Conservation (phyloP, 2,888 invertebrate genomes). For the Morinoia aosen region DNA sequence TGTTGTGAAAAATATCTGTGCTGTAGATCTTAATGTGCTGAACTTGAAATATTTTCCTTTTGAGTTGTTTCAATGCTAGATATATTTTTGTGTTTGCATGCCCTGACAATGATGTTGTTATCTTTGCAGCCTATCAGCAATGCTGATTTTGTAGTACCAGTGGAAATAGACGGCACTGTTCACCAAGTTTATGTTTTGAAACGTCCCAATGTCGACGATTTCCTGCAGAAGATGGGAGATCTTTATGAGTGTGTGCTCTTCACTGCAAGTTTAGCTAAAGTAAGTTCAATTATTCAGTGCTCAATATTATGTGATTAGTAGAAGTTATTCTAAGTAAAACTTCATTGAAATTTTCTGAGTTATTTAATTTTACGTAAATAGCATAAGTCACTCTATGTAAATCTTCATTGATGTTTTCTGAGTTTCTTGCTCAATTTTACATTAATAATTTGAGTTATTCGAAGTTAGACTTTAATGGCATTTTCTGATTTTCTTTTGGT, state of each 20-base stretch:
- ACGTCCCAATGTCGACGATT: conserved; percentile 99
- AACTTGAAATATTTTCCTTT: neutral
- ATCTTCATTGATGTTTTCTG: too few species aligned
- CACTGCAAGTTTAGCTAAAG: conserved; percentile 97
- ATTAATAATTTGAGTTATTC: too few species aligned
- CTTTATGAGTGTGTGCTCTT: conserved; percentile 99
- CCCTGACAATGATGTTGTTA: neutral
- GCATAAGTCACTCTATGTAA: neutral
- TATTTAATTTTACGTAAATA: neutral
- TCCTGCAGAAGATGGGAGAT: conserved; percentile 97
- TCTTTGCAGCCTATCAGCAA: conserved; percentile 94
- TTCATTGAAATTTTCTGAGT: conserved; percentile 51
- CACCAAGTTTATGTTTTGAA: conserved; percentile 99
- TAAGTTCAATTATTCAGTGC: conserved; percentile 70
- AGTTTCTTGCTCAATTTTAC: too few species aligned
- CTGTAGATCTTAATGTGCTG: neutral
- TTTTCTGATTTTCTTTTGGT: too few species aligned
- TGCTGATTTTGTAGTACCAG: conserved; percentile 99
- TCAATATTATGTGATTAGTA: neutral
- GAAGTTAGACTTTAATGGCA: too few species aligned
- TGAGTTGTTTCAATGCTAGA: neutral
- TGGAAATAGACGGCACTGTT: conserved; percentile 98
- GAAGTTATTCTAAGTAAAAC: neutral
- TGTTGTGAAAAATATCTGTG: neutral
- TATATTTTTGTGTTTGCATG: neutral